Percentiles rank a stretch among this genome's conserved stretches.
Conservation (phyloP, 2,113 vertebrate species). For the Desmodus rotundus region DNA sequence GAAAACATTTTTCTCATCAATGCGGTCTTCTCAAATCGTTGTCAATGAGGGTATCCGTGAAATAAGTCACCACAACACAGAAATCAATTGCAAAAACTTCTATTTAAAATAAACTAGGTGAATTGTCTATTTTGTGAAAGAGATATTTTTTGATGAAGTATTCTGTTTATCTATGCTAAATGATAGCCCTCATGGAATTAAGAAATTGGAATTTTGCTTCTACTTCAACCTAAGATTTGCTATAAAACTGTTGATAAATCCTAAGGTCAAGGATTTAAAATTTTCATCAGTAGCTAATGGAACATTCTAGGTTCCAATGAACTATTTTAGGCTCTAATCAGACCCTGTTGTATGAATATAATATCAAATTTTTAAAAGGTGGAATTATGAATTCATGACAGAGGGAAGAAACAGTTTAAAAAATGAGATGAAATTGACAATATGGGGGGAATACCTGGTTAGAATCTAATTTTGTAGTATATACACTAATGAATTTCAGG, state of each 20-base stretch:
- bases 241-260: neutral
- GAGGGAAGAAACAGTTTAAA: neutral
- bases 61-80: neutral
- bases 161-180: neutral
- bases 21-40: neutral
- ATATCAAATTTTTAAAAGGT: neutral
- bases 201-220: slow-evolving; percentile 26
- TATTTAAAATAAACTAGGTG: neutral
- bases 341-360: neutral
- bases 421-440: neutral
- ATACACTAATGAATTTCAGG: neutral
- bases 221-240: neutral
- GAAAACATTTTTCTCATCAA: neutral
- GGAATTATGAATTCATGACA: neutral
- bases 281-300: neutral
- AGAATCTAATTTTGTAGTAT: neutral
- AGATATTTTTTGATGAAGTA: neutral
- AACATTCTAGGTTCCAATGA: neutral
- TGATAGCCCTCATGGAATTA: neutral
- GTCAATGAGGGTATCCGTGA: neutral
- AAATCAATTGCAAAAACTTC: neutral
- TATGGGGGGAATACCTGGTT: neutral
- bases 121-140: neutral
- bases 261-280: neutral
- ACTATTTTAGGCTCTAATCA: neutral